phyloP scores from a whole-genome alignment of 2,888 invertebrate genomes.

The Hanleya hanleyi region DNA sequence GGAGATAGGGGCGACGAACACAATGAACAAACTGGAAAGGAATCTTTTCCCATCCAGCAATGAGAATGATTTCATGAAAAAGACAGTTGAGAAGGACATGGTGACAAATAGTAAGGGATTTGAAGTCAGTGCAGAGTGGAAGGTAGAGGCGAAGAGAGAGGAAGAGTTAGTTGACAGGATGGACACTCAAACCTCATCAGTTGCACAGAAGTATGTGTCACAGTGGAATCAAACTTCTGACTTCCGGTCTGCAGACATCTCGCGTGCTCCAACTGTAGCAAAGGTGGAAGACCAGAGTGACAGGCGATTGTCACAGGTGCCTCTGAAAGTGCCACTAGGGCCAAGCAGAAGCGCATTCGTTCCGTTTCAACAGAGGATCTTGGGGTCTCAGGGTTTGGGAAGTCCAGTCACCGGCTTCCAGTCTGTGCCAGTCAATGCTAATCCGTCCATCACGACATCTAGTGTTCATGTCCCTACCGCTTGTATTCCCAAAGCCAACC shows the following conservation, averaged over 20 bases:
- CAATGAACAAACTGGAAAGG: neutral
- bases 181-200: neutral
- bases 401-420: slow-evolving; percentile 6
- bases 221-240: no score
- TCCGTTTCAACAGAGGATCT: slow-evolving; percentile 52
- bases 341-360: slow-evolving; percentile 64
- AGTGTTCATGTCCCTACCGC: neutral
- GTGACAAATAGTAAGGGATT: neutral
- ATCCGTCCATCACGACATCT: neutral
- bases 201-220: no score
- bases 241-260: neutral
- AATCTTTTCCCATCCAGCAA: neutral
- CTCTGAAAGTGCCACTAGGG: slow-evolving; percentile 19
- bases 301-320: neutral
- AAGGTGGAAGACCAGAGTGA: neutral
- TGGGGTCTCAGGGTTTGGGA: neutral
- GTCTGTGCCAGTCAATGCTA: neutral
- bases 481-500: neutral
- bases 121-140: neutral
- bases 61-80: neutral
- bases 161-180: neutral
- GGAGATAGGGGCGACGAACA: neutral
- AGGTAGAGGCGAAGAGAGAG: neutral
- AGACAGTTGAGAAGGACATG: neutral
- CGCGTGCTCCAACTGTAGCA: neutral